These are phyloP conservation scores for Bubo scandiacus DNA, from an alignment of 2,113 vertebrate genomes.

Conservation along the genomic window DNA sequence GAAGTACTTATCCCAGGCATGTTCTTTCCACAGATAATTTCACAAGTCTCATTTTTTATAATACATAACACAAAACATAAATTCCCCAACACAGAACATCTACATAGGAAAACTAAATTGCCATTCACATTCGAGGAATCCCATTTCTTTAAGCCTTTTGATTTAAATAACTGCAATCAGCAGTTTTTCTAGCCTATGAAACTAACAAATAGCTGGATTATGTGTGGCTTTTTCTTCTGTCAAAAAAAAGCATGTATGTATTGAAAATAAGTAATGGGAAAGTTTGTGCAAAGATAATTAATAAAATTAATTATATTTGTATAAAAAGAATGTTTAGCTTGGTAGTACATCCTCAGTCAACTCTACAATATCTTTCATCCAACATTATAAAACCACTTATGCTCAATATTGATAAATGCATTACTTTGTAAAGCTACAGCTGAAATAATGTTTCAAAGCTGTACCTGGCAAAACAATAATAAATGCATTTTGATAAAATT, in stretches of 20 bases:
- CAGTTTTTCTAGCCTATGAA: background rate
- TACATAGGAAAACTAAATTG: background rate
- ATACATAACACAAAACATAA: background rate
- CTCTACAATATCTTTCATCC: background rate
- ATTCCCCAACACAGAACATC: background rate
- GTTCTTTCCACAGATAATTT: background rate
- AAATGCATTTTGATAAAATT: slow-evolving; percentile 54
- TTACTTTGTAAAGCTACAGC: slow-evolving; percentile 46
- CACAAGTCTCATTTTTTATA: background rate
- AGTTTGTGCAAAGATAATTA: background rate
- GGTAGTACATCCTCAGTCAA: background rate
- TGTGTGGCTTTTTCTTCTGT: background rate
- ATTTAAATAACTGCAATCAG: background rate
- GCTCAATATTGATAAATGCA: slow-evolving; percentile 48
- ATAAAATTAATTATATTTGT: background rate
- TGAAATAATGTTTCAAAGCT: slow-evolving; percentile 29
- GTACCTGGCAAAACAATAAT: slow-evolving; percentile 58
- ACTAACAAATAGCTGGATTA: background rate
- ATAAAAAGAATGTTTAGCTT: background rate
- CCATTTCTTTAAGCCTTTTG: background rate
- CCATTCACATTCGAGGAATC: background rate
- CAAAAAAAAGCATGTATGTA: background rate
- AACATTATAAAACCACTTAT: slow-evolving; percentile 25
- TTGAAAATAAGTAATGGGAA: background rate
- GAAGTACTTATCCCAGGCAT: background rate